Evolutionary conservation across 53 echinoderm and acorn worm genomes (phyloP).

Genomic region (Arbacia lixula): DNA sequence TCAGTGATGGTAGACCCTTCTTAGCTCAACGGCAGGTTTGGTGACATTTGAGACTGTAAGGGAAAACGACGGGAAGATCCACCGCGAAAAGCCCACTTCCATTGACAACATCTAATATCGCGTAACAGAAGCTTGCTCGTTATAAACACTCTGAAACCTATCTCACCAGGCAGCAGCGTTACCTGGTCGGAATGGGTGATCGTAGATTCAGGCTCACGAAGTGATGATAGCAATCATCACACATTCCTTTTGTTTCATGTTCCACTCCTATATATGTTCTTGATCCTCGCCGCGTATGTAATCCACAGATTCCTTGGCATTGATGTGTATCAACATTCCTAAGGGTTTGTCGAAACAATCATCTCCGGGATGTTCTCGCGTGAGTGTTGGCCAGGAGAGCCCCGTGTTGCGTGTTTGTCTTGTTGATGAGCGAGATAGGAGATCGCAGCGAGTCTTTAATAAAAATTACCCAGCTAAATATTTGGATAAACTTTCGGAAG

Average conservation of each 20-base stretch:
- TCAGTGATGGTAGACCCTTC: neutral
- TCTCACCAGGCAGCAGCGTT: neutral
- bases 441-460: conserved; percentile 16
- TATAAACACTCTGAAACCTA: conserved; percentile 12
- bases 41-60: conserved; percentile 24
- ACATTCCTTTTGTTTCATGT: too few relatives aligned
- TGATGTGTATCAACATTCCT: too few relatives aligned
- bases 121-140: neutral
- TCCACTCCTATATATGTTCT: too few relatives aligned
- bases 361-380: too few relatives aligned
- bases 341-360: too few relatives aligned
- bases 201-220: too few relatives aligned
- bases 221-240: too few relatives aligned
- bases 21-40: neutral
- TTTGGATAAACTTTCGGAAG: conserved; percentile 33
- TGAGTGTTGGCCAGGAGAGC: too few relatives aligned
- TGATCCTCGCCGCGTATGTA: too few relatives aligned
- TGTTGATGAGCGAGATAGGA: too few relatives aligned
- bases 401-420: too few relatives aligned
- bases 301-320: too few relatives aligned
- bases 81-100: conserved; percentile 13
- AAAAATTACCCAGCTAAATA: conserved; percentile 38
- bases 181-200: neutral
- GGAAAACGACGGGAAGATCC: neutral
- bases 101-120: conserved; percentile 21